Conservation (phyloP, 2,888 invertebrate genomes). For the Agrotis puta region DNA sequence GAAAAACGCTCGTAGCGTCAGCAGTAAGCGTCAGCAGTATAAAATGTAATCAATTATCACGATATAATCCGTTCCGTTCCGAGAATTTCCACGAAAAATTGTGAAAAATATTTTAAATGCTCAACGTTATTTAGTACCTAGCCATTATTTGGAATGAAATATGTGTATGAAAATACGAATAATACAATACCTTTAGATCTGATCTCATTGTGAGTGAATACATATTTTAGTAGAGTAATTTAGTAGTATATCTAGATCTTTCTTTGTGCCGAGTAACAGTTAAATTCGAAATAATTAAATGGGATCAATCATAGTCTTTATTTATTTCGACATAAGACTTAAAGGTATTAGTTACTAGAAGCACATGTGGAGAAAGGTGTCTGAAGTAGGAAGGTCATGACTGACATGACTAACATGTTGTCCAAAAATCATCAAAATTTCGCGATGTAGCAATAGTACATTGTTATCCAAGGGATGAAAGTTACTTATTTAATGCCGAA, state of each 20-base stretch:
- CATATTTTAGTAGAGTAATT: neutral
- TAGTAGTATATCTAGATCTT: neutral
- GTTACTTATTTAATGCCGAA: too few species aligned
- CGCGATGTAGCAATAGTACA: too few species aligned
- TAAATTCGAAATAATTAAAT: neutral
- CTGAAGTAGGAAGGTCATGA: too few species aligned
- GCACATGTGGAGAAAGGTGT: too few species aligned
- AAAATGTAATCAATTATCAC: constrained; percentile 24
- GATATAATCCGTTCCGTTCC: constrained; percentile 1
- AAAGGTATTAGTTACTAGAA: too few species aligned
- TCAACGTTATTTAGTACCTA: neutral
- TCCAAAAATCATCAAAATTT: too few species aligned
- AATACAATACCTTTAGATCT: neutral
- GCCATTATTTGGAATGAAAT: neutral
- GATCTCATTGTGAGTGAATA: neutral
- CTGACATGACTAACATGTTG: too few species aligned
- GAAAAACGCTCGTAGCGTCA: constrained; percentile 1
- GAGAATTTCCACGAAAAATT: neutral
- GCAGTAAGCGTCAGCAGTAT: neutral
- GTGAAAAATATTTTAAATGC: neutral
- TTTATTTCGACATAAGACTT: too few species aligned
- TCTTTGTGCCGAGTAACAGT: neutral
- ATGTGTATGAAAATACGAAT: neutral
- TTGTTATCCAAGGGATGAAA: too few species aligned
- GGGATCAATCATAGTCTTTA: too few species aligned